Evolutionary conservation across 2,888 invertebrate species (phyloP).

Genomic region (Orchestes rusci): DNA sequence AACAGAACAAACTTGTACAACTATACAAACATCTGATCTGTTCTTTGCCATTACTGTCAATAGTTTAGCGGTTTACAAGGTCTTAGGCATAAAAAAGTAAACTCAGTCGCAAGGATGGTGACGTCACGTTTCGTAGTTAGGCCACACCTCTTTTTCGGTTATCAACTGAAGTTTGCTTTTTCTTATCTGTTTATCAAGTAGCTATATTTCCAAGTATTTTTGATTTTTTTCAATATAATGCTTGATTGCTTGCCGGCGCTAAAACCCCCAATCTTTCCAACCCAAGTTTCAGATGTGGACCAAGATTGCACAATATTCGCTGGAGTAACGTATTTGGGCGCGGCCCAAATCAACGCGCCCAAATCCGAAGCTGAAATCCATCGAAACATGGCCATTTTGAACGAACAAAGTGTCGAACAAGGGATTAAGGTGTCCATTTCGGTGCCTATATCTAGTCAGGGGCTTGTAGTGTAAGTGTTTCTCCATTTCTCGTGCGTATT

Average conservation of each 20-base stretch:
- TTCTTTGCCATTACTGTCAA: no score
- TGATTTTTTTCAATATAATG: neutral
- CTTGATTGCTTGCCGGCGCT: constrained; percentile 8
- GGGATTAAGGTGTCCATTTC: constrained; percentile 88
- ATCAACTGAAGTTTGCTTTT: no score
- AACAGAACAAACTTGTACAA: no score
- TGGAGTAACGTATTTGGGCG: constrained; percentile 88
- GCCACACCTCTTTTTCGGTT: no score
- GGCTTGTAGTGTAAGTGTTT: constrained; percentile 78
- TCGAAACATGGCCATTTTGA: constrained; percentile 85
- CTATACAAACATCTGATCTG: no score
- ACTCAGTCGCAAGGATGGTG: no score
- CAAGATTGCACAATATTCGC: constrained; percentile 89
- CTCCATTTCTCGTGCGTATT: constrained; percentile 4
- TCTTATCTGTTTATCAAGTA: no score
- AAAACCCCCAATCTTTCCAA: constrained; percentile 20
- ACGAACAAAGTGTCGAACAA: constrained; percentile 62
- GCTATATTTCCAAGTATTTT: neutral
- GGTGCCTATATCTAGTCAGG: constrained; percentile 88
- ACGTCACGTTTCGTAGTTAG: no score
- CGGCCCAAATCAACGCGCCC: constrained; percentile 84
- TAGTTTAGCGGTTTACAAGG: no score
- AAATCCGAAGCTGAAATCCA: constrained; percentile 90
- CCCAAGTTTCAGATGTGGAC: constrained; percentile 68
- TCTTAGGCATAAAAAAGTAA: no score